Base-by-base conservation (phyloP, 2,113 vertebrate species). In the Hydrochoerus hydrochaeris region DNA sequence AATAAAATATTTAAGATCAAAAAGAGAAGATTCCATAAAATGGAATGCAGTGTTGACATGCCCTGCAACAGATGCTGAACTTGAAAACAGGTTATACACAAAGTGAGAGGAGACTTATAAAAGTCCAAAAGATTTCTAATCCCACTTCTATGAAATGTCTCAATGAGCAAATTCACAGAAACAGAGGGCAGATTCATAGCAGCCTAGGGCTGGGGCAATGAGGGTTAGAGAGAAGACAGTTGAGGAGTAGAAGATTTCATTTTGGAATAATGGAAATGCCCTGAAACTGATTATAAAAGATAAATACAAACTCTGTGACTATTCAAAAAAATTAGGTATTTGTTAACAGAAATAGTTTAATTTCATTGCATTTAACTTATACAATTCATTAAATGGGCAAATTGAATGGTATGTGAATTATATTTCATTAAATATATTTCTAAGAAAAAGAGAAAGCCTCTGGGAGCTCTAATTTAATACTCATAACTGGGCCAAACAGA, bases 31-130 rank as follows among this genome's bases (percentile, higher is more conserved):
- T 20, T 26, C 20, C 22, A 11, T 78, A 71, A 41, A 44, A 49
- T 83, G 2, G 17, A 69, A 41, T 3, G 16, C 35, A 10, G 30
- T 22, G 1, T 16, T 60, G 57, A 41, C 2, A 16, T 0, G 0
- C 1, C 7, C 14, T 22, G 5, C 30, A 28, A 7, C 7, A 2
- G 0, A 20, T 24, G 16, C 1, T 38, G 14, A 52, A 28, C 63
- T 67, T 14, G 30, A 52, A 83, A 80, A 38, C 20, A 1, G 0
- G n/a, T 38, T n/a, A 2, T 0, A 12, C 0, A 5, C 22, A 24
- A 7, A 63, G 38, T 8, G 11, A 52, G 41, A 67, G 41, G 41
- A 60, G 22, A 49, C 26, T 41, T 14, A 5, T 41, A 11, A 77
- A 35, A 69, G 60, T 26, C 5, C 5, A 17, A 5, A 0, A 8